Percentiles rank a stretch among this genome's conserved stretches.
Evolutionary conservation across 1,140 invertebrate genomes (phyloP).

Genomic region (Nebria ingens): DNA sequence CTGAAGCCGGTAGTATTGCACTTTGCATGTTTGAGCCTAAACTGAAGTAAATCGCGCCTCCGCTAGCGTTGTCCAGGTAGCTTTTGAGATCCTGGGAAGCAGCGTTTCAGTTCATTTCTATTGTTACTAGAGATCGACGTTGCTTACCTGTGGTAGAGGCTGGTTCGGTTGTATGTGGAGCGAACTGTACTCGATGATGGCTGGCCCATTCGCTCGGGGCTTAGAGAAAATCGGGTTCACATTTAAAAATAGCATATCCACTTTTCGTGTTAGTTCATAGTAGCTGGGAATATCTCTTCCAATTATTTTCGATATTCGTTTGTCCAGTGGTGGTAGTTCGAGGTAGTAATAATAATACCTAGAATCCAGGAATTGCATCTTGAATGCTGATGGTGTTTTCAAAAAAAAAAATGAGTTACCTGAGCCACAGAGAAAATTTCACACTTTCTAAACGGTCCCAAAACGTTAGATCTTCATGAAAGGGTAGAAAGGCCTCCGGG

Average conservation of each 20-base stretch:
- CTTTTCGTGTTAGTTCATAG: slow-evolving; percentile 35
- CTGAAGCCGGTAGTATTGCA: slow-evolving; percentile 37
- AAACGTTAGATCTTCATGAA: slow-evolving; percentile 2
- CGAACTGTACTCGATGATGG: slow-evolving; percentile 37
- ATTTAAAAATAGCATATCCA: slow-evolving; percentile 42
- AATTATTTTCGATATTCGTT: slow-evolving; percentile 32
- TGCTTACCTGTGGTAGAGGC: slow-evolving; percentile 32
- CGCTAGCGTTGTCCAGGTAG: slow-evolving; percentile 34
- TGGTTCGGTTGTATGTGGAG: slow-evolving; percentile 35
- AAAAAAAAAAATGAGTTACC: slow-evolving; percentile 13
- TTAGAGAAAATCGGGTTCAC: slow-evolving; percentile 35
- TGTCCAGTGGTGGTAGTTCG: slow-evolving; percentile 19
- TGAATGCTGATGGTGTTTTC: slow-evolving; percentile 10
- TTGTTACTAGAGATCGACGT: not conserved
- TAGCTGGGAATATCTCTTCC: slow-evolving; percentile 32
- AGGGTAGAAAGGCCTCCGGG: not conserved
- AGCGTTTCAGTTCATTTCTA: not conserved
- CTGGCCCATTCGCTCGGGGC: slow-evolving; percentile 36
- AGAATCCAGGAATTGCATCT: slow-evolving; percentile 19
- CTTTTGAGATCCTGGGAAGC: slow-evolving; percentile 31
- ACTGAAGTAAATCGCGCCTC: slow-evolving; percentile 49
- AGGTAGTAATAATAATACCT: no score
- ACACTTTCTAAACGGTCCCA: not conserved
- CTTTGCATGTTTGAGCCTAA: slow-evolving; percentile 45
- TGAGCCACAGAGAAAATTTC: not conserved